Evolutionary conservation across 2,888 invertebrate genomes (phyloP).

Genomic region (Eristalinus aeneus): DNA sequence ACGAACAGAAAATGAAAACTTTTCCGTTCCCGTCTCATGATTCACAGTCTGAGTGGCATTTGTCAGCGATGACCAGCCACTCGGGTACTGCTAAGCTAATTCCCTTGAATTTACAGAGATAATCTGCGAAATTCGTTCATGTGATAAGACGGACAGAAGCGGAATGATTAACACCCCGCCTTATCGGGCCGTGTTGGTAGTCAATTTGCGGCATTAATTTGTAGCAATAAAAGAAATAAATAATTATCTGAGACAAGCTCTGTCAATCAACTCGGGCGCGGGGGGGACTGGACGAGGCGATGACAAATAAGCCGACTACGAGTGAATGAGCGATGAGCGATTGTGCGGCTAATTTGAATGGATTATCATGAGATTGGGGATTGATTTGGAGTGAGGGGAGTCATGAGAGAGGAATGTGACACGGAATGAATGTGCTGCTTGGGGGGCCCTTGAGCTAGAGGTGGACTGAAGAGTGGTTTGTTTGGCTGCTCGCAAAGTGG

Average conservation of each 20-base stretch:
- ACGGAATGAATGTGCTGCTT: too few relatives aligned
- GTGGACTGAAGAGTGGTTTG: too few relatives aligned
- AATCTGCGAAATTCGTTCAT: neutral
- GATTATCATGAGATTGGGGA: neutral
- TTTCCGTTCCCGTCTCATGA: neutral
- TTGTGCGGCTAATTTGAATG: neutral
- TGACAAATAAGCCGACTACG: neutral
- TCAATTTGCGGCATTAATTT: neutral
- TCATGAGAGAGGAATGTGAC: too few relatives aligned
- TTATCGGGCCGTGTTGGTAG: neutral
- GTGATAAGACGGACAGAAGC: neutral
- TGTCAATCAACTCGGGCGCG: neutral
- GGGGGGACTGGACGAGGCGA: neutral
- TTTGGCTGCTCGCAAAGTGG: too few relatives aligned
- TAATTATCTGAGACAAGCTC: neutral
- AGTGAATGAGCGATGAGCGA: neutral
- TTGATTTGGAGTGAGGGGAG: neutral
- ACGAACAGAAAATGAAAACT: neutral
- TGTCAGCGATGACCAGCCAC: too few relatives aligned
- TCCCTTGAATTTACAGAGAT: neutral
- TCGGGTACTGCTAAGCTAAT: neutral
- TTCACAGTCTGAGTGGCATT: too few relatives aligned
- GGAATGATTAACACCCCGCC: neutral
- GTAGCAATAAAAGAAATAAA: neutral
- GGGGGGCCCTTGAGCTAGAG: too few relatives aligned